phyloP scores from a whole-genome alignment of 2,797 vertebrate genomes.

The Sebastes trivittatus region DNA sequence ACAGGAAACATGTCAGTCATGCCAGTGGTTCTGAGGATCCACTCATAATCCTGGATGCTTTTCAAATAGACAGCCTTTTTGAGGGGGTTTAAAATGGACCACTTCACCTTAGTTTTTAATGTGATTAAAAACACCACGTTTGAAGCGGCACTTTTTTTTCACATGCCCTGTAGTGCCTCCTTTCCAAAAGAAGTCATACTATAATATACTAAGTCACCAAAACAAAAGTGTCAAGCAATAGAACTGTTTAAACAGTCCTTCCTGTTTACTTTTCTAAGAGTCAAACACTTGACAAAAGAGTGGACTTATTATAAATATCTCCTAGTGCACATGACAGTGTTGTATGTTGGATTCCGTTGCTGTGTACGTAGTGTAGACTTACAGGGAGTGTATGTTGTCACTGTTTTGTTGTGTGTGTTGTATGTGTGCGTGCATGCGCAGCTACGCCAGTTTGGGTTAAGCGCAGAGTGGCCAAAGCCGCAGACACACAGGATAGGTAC shows the following conservation, averaged over 20 bases:
- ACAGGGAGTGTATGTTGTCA: slow-evolving; percentile 34
- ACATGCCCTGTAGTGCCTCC: slow-evolving; percentile 20
- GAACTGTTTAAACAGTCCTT: slow-evolving; percentile 29
- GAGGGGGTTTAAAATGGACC: slow-evolving; percentile 39
- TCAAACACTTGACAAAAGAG: slow-evolving; percentile 44
- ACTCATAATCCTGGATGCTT: slow-evolving; percentile 49
- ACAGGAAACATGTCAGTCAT: slow-evolving; percentile 47
- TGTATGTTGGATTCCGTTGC: slow-evolving; percentile 25
- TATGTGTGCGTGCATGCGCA: slow-evolving; percentile 50
- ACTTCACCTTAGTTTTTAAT: slow-evolving; percentile 58
- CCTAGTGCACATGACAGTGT: slow-evolving; percentile 17
- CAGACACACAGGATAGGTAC: slow-evolving; percentile 87
- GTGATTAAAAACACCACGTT: slow-evolving; percentile 54
- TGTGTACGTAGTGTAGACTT: slow-evolving; percentile 21
- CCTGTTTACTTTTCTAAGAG: slow-evolving; percentile 41
- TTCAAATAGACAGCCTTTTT: slow-evolving; percentile 46
- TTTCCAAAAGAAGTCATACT: slow-evolving; percentile 29
- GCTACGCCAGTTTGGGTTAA: slow-evolving; percentile 85
- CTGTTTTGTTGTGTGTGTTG: slow-evolving; percentile 39
- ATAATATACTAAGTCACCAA: slow-evolving; percentile 5
- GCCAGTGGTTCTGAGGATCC: slow-evolving; percentile 37
- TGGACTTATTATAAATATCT: slow-evolving; percentile 39
- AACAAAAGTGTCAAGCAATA: slow-evolving; percentile 14
- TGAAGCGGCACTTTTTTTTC: slow-evolving; percentile 52
- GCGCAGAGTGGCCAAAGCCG: slow-evolving; percentile 78